phyloP scores from a whole-genome alignment of 2,113 vertebrate genomes.

The Oreochromis spilurus region DNA sequence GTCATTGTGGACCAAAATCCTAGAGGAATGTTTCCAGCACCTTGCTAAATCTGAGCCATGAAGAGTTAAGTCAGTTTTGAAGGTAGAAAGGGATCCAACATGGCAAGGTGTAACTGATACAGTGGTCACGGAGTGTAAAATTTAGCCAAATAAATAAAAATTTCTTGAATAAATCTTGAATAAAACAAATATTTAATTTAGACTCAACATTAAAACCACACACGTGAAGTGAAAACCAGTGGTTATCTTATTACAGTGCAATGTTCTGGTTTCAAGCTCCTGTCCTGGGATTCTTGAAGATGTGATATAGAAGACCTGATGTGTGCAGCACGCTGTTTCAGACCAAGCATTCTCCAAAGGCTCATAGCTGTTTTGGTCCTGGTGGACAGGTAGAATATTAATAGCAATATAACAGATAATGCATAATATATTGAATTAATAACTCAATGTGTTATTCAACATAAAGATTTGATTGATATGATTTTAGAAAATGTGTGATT shows the following conservation, averaged over 20 bases:
- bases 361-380: background rate
- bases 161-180: background rate
- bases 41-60: fast-evolving
- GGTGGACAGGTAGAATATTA: background rate
- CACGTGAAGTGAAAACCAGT: background rate
- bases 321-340: background rate
- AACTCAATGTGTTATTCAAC: background rate
- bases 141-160: background rate
- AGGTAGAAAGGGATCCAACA: background rate
- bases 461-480: background rate
- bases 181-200: background rate
- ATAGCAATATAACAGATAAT: background rate
- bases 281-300: background rate
- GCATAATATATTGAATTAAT: background rate
- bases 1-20: background rate
- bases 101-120: fast-evolving
- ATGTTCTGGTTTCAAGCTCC: background rate
- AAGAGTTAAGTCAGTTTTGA: background rate
- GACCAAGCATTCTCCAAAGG: background rate
- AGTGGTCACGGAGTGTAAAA: background rate
- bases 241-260: background rate
- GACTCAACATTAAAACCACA: background rate
- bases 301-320: background rate
- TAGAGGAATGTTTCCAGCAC: background rate
- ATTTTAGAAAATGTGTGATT: background rate